Base-by-base conservation (phyloP, 2,797 vertebrate genomes). In the Melopsittacus undulatus region DNA sequence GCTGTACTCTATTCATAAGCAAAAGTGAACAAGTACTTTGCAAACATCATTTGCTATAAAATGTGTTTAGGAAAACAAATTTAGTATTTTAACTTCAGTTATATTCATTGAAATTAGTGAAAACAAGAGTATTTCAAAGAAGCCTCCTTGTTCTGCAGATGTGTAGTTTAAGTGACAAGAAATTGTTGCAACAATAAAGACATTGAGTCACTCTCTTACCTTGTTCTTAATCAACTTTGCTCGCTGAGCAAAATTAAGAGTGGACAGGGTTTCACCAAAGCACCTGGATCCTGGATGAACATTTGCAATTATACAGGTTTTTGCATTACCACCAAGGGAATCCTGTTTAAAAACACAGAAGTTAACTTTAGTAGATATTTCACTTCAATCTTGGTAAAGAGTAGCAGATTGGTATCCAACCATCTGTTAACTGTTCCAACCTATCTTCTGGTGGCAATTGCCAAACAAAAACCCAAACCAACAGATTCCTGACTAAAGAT, bases 171-270 rank as follows among this genome's bases (percentile, higher is more conserved):
- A 83, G 45, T 17, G 3, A 63, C 9, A 82, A 80, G 26, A 83
- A 80, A 49, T 3, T 7, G 7, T 21, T 52, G 11, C 56, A 72
- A 59, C 8, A 48, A 38, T 32, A 38, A 81, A 87, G 18, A 74
- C 45, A 69, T 2, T 4, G 26, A 84, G 1, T 48, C 72, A 46
- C 36, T 56, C 61, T 78, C 93, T 95, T 97, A 99, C 99, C 99
- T 99, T 99, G 94, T 99, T 99, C 97, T 99, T 99, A 97, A 99
- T 99, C 91, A 99, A 54, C 85, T 99, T 99, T 61, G 99, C 99
- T 97, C 99, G 98, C 95, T 99, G 99, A 48, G 99, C 99, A 95
- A 99, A 99, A 29, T 99, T 99, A 91, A 99, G 97, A 1, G 99
- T 99, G 75, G 99, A 99, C 13, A 99, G 96, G 0, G 99, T 99